Evolutionary conservation across 2,888 invertebrate species (phyloP), one percentile per base, ranked within the genome.

Genomic region (Tipula lateralis): DNA sequence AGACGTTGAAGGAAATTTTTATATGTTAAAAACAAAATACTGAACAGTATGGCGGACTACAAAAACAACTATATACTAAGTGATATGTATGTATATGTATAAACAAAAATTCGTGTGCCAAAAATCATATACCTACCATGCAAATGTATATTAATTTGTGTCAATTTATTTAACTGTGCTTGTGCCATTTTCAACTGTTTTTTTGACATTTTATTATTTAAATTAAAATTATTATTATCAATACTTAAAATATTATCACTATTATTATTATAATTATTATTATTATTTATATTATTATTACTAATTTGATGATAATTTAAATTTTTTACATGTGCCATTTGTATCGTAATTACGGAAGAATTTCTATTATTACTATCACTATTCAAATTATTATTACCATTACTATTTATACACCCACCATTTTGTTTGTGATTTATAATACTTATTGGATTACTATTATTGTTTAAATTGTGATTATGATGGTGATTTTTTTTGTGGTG

Each of bases 111-210:
- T 16, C 32, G 29, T 81, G 81, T 66, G 66, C 32, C 82, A 30
- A 9, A 30, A 82, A 30, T 82, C 82, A 29, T 13, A 50, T 44
- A 87, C 93, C 92, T 94, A 96, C 96, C 96, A 91, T 95, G 95
- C 88, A 95, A 92, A 91, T 96, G 96, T 88, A 95, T 94, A 92
- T 95, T 95, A 91, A 95, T 93, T 92, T 94, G 94, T 88, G 94
- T 93, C 88, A 95, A 91, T 91, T 94, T 94, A 89, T 95, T 95
- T 89, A 94, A 91, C 87, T 94, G 93, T 88, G 94, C 93, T 86
- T 94, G 93, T 88, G 93, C 92, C 87, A 94, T 91, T 89, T 93
- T 94, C 86, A 93, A 92, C 88, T 93, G 93, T 88, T 94, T 94
- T 91, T 94, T 94, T 85, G 91, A 91, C 88, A 91, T 91, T 90